phyloP scores from a whole-genome alignment of 1,140 invertebrate species.

The Geopemphigus sp. region DNA sequence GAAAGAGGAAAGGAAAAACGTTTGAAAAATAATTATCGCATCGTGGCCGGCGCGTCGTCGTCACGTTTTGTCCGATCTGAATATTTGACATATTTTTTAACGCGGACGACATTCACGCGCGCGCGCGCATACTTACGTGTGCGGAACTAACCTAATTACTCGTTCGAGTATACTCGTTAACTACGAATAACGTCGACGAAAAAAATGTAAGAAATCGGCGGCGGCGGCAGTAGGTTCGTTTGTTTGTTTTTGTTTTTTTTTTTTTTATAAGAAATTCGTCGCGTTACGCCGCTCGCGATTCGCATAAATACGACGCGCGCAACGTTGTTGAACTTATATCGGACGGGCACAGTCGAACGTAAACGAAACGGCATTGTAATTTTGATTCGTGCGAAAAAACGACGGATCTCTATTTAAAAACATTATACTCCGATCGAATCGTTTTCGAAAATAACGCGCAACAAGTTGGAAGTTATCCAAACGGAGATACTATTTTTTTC shows the following conservation, averaged over 20 bases:
- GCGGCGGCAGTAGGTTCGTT: too few relatives aligned
- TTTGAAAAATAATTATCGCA: slow-evolving; percentile 26
- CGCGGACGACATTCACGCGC: neutral
- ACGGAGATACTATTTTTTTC: too few relatives aligned
- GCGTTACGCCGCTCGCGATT: neutral
- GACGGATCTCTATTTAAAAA: neutral
- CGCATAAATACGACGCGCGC: neutral
- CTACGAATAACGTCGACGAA: too few relatives aligned
- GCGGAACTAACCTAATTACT: slow-evolving; percentile 22
- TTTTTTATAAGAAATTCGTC: neutral
- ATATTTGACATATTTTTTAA: slow-evolving; percentile 46
- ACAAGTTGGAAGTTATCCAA: too few relatives aligned
- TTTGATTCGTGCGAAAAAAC: neutral
- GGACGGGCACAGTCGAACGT: neutral
- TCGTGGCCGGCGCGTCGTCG: neutral
- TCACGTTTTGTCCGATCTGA: slow-evolving; percentile 38
- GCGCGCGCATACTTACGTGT: neutral
- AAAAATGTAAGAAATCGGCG: too few relatives aligned
- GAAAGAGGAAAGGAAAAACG: neutral
- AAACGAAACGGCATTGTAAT: neutral
- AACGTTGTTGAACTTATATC: too few relatives aligned
- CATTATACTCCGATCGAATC: too few relatives aligned
- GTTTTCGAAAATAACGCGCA: too few relatives aligned
- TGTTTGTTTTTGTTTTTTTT: too few relatives aligned
- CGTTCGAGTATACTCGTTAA: too few relatives aligned